Percentiles rank a stretch among this genome's conserved stretches.
These are phyloP conservation scores for Alethe diademata DNA, from an alignment of 2,113 vertebrate genomes.

Conservation along the genomic window DNA sequence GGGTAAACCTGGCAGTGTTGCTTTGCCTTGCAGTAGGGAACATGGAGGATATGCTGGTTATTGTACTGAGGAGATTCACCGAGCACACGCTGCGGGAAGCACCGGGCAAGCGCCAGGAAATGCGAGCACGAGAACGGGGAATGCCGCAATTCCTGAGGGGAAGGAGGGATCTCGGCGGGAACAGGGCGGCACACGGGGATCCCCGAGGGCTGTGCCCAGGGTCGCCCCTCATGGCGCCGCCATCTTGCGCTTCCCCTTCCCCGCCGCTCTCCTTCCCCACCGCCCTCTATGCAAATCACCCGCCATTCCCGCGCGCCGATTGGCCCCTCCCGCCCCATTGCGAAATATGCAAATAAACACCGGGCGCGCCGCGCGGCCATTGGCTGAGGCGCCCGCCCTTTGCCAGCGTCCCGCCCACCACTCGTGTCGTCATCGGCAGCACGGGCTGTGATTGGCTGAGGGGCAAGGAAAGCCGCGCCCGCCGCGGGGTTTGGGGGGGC, in stretches of 20 bases:
- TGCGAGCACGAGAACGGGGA: fast-evolving
- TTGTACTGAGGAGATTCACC: too few species aligned
- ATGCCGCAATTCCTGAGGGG: not conserved
- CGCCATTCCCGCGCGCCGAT: not conserved
- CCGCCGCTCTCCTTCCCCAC: not conserved
- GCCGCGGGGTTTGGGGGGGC: not conserved
- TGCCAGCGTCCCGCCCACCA: fast-evolving
- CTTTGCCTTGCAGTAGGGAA: not conserved
- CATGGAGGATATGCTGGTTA: not conserved
- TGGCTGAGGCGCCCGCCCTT: fast-evolving
- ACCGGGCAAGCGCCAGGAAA: fast-evolving
- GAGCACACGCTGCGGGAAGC: not conserved
- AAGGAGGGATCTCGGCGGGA: not conserved
- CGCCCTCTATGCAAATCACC: not conserved
- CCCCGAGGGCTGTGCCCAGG: fast-evolving
- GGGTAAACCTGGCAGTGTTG: fast-evolving
- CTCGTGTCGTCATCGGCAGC: fast-evolving
- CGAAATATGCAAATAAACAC: not conserved
- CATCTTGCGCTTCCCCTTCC: not conserved
- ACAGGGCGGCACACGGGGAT: fast-evolving
- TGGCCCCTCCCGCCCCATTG: not conserved
- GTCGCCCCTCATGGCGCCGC: not conserved
- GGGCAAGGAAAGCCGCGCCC: not conserved
- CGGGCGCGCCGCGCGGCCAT: not conserved
- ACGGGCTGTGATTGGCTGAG: fast-evolving